Base-by-base conservation (phyloP, 2,888 invertebrate species). In the Pandemis cinnamomeana region DNA sequence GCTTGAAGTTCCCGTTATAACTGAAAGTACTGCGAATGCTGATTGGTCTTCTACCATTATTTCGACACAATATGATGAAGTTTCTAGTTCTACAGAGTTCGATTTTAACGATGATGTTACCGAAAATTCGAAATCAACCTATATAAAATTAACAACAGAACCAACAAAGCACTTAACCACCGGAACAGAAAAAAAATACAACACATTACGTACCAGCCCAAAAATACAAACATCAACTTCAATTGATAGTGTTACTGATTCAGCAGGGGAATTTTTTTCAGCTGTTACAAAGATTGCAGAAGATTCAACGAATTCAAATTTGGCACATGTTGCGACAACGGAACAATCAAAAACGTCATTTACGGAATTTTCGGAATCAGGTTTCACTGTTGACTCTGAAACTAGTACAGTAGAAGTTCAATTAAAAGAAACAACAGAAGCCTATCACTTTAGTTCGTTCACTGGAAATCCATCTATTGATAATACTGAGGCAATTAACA, bases 401-500 rank as follows among this genome's bases (percentile, higher is more conserved):
- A 48, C 13, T 13, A n/a, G 15, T 20, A 61, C 60, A 15, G 6
- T 46, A 44, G 46, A 10, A 6, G 6, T 67, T 44, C 8, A 42
- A 8, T 44, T 20, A 44, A 63, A 41, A 69, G 15, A 48, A 69
- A 69, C 46, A 10, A 61, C 60, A 36, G n/a, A 60, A 36, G 7
- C 20, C 10, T 6, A 48, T 13, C 8, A 15, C 6, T 67, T 7
- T 7, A 13, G 42, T 42, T 42, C 60, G 27, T 61, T 42, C n/a
- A n/a, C 11, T 62, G 13, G 5, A n/a, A 15, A 41, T 42, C n/a
- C 62, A 7, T n/a, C 7, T 15, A 10, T n/a, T 42, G 42, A 42
- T 42, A 62, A 36, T 42, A 42, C 27, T 41, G 41, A 62, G 7
- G 42, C 42, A 7, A n/a, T 6, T 42, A n/a, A 11, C 36, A 36